Conservation (phyloP, 2,888 invertebrate species). For the Lycocerus yunnanus region DNA sequence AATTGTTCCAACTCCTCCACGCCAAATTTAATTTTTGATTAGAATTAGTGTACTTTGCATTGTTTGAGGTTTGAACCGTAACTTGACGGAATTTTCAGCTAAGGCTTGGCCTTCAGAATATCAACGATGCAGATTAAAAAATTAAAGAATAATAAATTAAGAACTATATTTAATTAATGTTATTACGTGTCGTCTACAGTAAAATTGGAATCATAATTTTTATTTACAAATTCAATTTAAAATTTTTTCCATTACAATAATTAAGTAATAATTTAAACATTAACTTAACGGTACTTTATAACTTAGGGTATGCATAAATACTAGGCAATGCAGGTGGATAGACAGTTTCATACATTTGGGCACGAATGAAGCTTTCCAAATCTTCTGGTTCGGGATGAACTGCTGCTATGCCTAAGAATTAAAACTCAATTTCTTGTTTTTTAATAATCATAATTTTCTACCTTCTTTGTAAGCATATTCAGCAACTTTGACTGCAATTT, state of each 20-base stretch:
- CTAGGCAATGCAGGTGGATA: slow-evolving; percentile 73
- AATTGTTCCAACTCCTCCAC: too few species aligned
- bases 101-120: too few species aligned
- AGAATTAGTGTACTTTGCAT: too few species aligned
- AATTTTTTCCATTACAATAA: background rate
- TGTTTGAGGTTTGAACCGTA: too few species aligned
- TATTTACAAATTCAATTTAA: background rate
- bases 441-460: slow-evolving; percentile 48
- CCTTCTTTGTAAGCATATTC: slow-evolving; percentile 81
- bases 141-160: background rate
- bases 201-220: background rate
- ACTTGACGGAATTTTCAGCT: too few species aligned
- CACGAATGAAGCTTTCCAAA: slow-evolving; percentile 73
- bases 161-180: background rate
- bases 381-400: slow-evolving; percentile 77
- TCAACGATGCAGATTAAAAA: background rate
- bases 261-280: slow-evolving; percentile 10
- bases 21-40: too few species aligned
- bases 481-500: slow-evolving; percentile 81
- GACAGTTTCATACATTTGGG: slow-evolving; percentile 78
- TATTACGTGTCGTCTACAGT: background rate
- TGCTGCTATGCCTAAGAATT: slow-evolving; percentile 70
- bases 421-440: slow-evolving; percentile 5
- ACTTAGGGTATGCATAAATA: slow-evolving; percentile 63
- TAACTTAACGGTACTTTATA: slow-evolving; percentile 18